A percentile compares a stretch with the other conserved stretches of the same genome.
Evolutionary conservation across 2,797 vertebrate species (phyloP).

Genomic region (Balearica regulorum): DNA sequence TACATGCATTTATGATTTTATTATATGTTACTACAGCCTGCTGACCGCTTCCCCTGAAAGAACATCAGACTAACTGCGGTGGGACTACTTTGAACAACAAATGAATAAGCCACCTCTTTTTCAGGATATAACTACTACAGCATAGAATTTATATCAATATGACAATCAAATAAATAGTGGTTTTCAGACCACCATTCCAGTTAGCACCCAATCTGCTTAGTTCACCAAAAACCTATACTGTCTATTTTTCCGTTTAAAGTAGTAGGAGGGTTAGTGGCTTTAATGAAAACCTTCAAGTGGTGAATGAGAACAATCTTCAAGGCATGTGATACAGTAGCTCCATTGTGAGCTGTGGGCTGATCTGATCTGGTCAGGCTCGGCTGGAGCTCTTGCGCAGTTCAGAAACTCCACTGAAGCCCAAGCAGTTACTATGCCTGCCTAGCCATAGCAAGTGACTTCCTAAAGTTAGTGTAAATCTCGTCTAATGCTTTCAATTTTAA

Average conservation of each 20-base stretch:
- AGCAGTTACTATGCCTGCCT: not conserved
- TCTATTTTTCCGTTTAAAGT: not conserved
- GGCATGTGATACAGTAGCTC: not conserved
- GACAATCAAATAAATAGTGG: not conserved
- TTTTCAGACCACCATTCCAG: not conserved
- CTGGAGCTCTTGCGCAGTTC: not conserved
- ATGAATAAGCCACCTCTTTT: not conserved
- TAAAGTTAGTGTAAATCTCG: not conserved
- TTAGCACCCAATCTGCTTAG: not conserved
- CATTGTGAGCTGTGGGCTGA: not conserved
- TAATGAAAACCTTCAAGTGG: not conserved
- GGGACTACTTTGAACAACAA: not conserved
- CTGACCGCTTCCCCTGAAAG: not conserved
- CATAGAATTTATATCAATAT: not conserved
- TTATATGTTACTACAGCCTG: not conserved
- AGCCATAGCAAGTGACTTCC: not conserved
- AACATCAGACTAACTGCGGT: not conserved
- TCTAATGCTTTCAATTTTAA: not conserved
- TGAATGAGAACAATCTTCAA: not conserved
- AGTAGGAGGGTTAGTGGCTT: not conserved
- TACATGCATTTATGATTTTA: not conserved
- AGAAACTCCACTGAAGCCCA: not conserved
- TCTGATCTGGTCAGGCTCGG: not conserved
- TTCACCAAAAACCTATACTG: not conserved
- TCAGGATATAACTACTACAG: not conserved